Evolutionary conservation across 2,113 vertebrate species (phyloP).

Genomic region (Cranoglanis bouderius): DNA sequence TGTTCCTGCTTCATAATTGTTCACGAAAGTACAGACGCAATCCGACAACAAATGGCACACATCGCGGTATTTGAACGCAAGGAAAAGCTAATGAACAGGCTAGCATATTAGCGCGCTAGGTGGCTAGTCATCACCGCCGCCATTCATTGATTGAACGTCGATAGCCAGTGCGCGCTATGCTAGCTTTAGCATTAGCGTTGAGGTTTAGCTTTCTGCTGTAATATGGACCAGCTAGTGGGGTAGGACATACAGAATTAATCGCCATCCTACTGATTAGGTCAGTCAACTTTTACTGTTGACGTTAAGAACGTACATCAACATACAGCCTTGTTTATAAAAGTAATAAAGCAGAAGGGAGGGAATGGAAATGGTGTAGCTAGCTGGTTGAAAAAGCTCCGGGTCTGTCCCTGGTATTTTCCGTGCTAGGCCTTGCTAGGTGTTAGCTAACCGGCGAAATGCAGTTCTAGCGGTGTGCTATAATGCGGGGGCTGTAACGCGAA

Average conservation of each 20-base stretch:
- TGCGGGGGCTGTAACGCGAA: too few relatives aligned
- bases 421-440: conserved; percentile 13
- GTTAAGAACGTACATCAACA: too few relatives aligned
- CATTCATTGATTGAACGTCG: conserved; percentile 46
- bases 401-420: not conserved
- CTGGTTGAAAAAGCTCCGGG: not conserved
- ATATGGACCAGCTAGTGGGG: not conserved
- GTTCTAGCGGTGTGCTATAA: not conserved
- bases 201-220: not conserved
- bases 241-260: not conserved
- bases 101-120: not conserved
- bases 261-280: not conserved
- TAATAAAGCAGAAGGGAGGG: not conserved
- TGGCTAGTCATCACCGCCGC: conserved; percentile 3
- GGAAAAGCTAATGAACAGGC: not conserved
- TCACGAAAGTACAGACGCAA: not conserved
- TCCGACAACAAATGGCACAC: not conserved
- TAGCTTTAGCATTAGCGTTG: not conserved
- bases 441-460: not conserved
- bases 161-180: not conserved
- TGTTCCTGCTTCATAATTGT: not conserved
- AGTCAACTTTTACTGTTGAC: too few relatives aligned
- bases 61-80: not conserved
- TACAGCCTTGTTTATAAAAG: not conserved
- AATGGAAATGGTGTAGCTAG: not conserved